Base-by-base conservation (phyloP, 2,888 invertebrate genomes). In the Trichopria drosophilae region DNA sequence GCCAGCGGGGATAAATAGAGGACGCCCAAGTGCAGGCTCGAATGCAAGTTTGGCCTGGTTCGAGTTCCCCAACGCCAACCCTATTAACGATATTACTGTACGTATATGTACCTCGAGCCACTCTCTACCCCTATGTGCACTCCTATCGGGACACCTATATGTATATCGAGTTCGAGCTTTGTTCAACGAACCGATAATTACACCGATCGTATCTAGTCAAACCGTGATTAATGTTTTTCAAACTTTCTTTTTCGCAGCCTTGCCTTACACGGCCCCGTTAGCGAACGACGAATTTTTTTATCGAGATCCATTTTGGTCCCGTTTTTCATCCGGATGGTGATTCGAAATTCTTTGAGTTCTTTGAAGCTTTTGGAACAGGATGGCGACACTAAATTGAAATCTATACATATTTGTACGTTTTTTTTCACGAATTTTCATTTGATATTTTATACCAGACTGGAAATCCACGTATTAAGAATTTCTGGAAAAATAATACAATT, bases 1-100 rank as follows among this genome's bases (percentile, higher is more conserved):
- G 57, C 43, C 34, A 34, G 50, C 28, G 32, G 24, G 55, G 55
- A 55, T 60, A 57, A 57, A 60, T 54, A 54, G 57, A 41, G 53
- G 47, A 50, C 54, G 50, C 41, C 53, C 49, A 40, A 52, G 36
- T 44, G 34, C 42, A 41, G 50, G 20, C 46, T 29, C 36, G 53
- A 18, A 29, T 46, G n/a, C n/a, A n/a, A 23, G 29, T 52, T 20
- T 36, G 36, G 20, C 44, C 45, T 46, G 57, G 45, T 49, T 51
- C 40, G 51, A 49, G 44, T 54, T 55, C 52, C 51, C 44, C 36
- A 43, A 44, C 47, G 50, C 55, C 53, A 50, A 55, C 55, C 58
- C 59, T 57, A 59, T 61, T 57, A 58, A 57, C 51, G 51, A 45
- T 56, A 53, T 44, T 51, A 55, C 10, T 43, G 13, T 19, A 31